Conservation (phyloP, 2,797 vertebrate species). For the Anas georgica region DNA sequence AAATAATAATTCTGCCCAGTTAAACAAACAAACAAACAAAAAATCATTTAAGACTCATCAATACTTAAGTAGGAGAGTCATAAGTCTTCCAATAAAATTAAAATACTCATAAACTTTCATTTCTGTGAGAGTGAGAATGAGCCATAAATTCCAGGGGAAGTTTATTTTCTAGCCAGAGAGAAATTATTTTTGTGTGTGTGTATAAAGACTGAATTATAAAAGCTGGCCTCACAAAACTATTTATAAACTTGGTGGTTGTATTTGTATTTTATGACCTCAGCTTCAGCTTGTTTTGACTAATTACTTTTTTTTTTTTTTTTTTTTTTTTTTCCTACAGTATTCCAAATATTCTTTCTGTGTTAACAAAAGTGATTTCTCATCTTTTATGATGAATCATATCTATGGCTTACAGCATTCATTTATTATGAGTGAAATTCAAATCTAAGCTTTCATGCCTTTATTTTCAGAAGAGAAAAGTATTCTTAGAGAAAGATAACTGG, state of each 20-base stretch:
- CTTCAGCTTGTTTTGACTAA: background rate
- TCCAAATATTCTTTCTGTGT: background rate
- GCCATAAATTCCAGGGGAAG: background rate
- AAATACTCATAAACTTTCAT: background rate
- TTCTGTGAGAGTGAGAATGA: background rate
- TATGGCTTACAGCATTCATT: background rate
- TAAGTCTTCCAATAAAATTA: constrained; percentile 42
- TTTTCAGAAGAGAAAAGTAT: background rate
- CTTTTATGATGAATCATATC: background rate
- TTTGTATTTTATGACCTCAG: background rate
- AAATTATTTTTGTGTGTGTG: background rate
- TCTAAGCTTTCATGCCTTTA: background rate
- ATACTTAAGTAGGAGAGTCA: constrained; percentile 14
- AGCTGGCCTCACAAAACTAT: background rate
- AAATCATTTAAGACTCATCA: background rate
- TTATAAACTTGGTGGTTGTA: background rate
- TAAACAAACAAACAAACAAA: background rate
- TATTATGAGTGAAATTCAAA: background rate
- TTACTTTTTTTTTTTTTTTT: background rate
- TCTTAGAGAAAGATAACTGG: background rate
- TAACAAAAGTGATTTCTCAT: background rate
- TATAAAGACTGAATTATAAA: background rate
- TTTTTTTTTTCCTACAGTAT: background rate
- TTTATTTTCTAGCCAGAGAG: background rate
- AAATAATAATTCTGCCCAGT: background rate